Base-by-base conservation (phyloP, 2,888 invertebrate genomes). In the Macropis europaea region DNA sequence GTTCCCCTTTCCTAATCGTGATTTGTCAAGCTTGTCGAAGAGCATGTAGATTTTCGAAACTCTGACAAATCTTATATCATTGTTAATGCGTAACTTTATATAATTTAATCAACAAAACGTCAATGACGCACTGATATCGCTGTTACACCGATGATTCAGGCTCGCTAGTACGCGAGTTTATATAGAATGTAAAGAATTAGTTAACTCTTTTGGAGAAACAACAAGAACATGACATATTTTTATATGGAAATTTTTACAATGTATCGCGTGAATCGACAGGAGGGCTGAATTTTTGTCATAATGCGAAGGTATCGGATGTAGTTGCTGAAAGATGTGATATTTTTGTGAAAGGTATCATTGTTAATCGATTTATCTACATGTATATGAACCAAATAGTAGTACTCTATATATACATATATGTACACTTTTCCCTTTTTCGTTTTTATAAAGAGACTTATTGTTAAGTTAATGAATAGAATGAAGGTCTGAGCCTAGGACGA, bases 1-100 rank as follows among this genome's bases (percentile, higher is more conserved):
- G 45, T 66, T 72, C 67, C 73, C 73, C 52, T 72, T 67, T 66
- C 66, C 67, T 73, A 72, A 47, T 45, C 6, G 28, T 40, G 54
- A 70, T 60, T 62, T 66, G 48, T 64, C 59, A 40, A 38, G 32
- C 19, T 38, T 48, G 13, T 26, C n/a, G 19, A 36, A 45, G 0
- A 38, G 57, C 28, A 19, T 34, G 45, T 53, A 9, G 7, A 47
- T 40, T 17, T 36, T 34, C 45, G 26, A 50, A 52, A 45, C 26
- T 15, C 7, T 36, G 69, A 56, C 43, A 32, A 69, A 45, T 61
- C 50, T 54, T 38, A 26, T 45, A 53, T 52, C 38, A 34, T 67
- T 59, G 69, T 69, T 59, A 67, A 64, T 26, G 28, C 26, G 13
- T 32, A 42, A 42, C 13, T 68, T 68, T 54, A 63, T 53, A 63